These are phyloP conservation scores for Diplodus sargus DNA, from an alignment of 2,797 vertebrate genomes.

Conservation along the genomic window DNA sequence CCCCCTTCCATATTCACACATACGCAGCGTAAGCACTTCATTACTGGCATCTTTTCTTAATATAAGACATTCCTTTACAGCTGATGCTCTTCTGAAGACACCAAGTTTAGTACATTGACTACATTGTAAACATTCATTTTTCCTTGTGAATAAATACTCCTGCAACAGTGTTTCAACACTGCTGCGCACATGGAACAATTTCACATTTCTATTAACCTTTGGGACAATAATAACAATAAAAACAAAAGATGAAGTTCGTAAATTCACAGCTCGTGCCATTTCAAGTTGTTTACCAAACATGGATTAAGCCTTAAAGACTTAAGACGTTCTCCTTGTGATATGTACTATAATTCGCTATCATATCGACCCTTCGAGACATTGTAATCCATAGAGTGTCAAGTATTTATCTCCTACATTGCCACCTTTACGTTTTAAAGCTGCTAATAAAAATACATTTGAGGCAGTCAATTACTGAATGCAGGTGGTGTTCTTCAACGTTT, in stretches of 20 bases:
- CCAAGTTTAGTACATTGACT: constrained; percentile 57
- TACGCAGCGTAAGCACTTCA: constrained; percentile 55
- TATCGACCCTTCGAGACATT: constrained; percentile 23
- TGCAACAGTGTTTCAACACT: constrained; percentile 41
- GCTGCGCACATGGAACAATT: constrained; percentile 46
- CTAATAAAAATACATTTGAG: constrained; percentile 42
- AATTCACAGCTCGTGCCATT: constrained; percentile 60
- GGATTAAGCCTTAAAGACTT: constrained; percentile 32
- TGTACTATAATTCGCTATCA: constrained; percentile 24
- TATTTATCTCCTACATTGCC: constrained; percentile 38
- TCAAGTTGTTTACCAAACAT: constrained; percentile 62
- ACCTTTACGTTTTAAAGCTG: constrained; percentile 16
- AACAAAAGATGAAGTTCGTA: constrained; percentile 12
- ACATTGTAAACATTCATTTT: constrained; percentile 77
- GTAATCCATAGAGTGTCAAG: constrained; percentile 38
- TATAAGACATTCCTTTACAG: constrained; percentile 77
- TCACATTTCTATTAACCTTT: constrained; percentile 53
- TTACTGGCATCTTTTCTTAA: constrained; percentile 74
- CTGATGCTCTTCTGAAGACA: constrained; percentile 68
- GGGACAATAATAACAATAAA: constrained; percentile 21
- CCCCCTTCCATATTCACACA: constrained; percentile 54
- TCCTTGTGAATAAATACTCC: constrained; percentile 73
- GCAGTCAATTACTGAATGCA: constrained; percentile 50
- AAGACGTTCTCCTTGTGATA: constrained; percentile 39
- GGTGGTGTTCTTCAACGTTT: constrained; percentile 57